phyloP scores from a whole-genome alignment of 2,113 vertebrate species.

The Siniperca knerii region DNA sequence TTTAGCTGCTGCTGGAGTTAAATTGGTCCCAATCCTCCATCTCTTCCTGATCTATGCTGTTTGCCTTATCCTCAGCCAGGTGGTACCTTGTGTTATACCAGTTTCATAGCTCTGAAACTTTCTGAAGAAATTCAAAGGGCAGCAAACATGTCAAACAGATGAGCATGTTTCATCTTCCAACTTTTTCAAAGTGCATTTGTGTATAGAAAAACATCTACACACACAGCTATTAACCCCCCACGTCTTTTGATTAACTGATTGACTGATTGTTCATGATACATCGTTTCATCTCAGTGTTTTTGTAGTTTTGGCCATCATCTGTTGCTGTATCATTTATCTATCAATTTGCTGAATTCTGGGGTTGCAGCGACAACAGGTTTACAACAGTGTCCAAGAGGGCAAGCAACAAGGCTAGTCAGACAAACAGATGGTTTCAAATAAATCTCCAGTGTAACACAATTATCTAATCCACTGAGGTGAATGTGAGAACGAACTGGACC shows the following conservation, averaged over 20 bases:
- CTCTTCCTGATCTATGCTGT: conserved; percentile 66
- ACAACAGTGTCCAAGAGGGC: neutral
- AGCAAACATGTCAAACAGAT: neutral
- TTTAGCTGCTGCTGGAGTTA: conserved; percentile 73
- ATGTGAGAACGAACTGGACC: neutral
- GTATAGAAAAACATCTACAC: neutral
- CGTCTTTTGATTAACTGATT: neutral
- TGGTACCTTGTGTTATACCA: conserved; percentile 54
- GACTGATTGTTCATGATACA: neutral
- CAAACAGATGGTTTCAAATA: neutral
- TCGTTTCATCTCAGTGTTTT: neutral
- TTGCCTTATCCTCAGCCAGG: conserved; percentile 60
- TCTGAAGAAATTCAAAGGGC: neutral
- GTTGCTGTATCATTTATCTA: neutral
- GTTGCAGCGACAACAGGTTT: neutral
- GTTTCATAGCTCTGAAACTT: neutral
- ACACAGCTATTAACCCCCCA: neutral
- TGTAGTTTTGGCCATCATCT: neutral
- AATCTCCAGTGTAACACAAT: neutral
- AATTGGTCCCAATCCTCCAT: conserved; percentile 54
- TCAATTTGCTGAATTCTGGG: neutral
- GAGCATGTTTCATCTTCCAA: neutral
- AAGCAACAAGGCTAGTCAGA: neutral
- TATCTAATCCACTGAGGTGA: neutral
- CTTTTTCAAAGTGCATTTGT: neutral